Evolutionary conservation across 2,888 invertebrate species (phyloP).

Genomic region (Scaptodrosophila latifasciaeformis): DNA sequence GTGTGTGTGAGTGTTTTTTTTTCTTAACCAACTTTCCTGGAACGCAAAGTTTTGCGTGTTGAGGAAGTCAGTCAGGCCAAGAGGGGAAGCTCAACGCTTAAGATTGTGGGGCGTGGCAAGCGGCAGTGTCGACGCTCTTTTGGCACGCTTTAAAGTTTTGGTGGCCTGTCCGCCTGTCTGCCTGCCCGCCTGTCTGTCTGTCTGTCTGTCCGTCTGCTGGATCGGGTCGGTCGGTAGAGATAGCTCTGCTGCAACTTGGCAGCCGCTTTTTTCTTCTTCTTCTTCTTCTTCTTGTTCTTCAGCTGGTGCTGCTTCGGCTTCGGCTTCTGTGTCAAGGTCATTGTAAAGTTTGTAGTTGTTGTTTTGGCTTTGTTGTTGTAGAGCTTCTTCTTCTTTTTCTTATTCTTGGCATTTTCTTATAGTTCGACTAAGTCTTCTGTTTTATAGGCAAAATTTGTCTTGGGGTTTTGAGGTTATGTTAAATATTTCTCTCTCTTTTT

Average conservation of each 20-base stretch:
- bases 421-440: too few relatives aligned
- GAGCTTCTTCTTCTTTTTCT: constrained; percentile 25
- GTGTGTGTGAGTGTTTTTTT: background rate
- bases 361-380: background rate
- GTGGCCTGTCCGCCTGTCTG: too few relatives aligned
- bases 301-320: constrained; percentile 38
- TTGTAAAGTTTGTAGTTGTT: constrained; percentile 35
- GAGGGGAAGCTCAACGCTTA: constrained; percentile 3
- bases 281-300: too few relatives aligned
- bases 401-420: background rate
- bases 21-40: constrained; percentile 32
- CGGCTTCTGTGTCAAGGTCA: constrained; percentile 60
- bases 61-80: constrained; percentile 2
- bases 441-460: too few relatives aligned
- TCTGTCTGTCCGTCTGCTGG: too few relatives aligned
- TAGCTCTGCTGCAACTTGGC: too few relatives aligned
- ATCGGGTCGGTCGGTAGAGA: too few relatives aligned
- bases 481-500: too few relatives aligned
- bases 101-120: background rate
- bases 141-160: constrained; percentile 29
- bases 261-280: too few relatives aligned
- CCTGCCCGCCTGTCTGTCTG: too few relatives aligned
- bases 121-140: constrained; percentile 1
- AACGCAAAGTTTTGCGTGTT: constrained; percentile 47
- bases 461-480: too few relatives aligned